A percentile compares a stretch with the other conserved stretches of the same genome.
Conservation (phyloP, 2,797 vertebrate species). For the Sylvia borin region DNA sequence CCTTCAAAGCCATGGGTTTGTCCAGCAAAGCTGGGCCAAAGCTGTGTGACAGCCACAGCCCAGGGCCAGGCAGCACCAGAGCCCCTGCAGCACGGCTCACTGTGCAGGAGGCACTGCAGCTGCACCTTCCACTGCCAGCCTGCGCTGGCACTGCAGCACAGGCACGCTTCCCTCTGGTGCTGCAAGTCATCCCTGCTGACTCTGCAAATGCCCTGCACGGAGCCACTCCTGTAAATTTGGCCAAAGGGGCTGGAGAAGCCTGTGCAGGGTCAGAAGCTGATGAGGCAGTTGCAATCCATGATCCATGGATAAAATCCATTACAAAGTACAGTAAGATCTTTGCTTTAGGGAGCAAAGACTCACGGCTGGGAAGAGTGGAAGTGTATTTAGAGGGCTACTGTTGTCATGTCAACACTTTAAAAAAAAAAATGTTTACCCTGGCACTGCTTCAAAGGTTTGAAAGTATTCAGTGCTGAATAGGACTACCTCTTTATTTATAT, state of each 20-base stretch:
- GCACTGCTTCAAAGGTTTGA: background rate
- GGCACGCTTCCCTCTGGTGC: background rate
- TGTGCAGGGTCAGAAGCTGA: background rate
- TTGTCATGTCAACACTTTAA: background rate
- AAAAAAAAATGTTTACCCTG: background rate
- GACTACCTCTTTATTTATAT: background rate
- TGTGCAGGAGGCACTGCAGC: accelerated
- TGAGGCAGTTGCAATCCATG: background rate
- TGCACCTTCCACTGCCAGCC: background rate
- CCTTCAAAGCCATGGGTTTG: background rate
- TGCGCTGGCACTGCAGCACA: background rate
- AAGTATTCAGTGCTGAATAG: background rate
- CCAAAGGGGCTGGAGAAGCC: background rate
- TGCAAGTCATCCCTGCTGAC: background rate
- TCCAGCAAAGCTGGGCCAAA: background rate
- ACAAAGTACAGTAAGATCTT: background rate
- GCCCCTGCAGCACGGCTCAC: accelerated
- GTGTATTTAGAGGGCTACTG: background rate
- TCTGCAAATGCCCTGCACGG: background rate
- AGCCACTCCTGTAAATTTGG: background rate
- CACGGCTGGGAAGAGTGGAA: background rate
- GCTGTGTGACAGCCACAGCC: background rate
- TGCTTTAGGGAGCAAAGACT: background rate
- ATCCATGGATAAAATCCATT: background rate
- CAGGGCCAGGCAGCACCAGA: background rate